These are phyloP conservation scores for Zaprionus camerounensis DNA, from an alignment of 1,140 invertebrate species.

Conservation along the genomic window DNA sequence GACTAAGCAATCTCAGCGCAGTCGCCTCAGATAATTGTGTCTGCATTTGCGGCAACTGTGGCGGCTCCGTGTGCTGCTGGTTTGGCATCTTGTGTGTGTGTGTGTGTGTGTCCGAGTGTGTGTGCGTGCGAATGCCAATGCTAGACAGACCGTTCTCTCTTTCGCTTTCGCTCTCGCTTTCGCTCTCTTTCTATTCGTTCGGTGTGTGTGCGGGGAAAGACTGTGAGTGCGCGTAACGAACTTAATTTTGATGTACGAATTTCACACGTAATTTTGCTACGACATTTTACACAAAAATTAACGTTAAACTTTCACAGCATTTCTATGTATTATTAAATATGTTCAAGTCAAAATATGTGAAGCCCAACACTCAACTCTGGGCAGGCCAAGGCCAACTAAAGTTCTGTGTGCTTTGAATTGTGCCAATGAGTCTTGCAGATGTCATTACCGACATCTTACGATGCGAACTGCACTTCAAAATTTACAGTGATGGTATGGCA, in stretches of 20 bases:
- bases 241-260: constrained; percentile 58
- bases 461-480: no score
- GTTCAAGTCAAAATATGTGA: background rate
- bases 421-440: no score
- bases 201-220: background rate
- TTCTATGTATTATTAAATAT: constrained; percentile 19
- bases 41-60: constrained; percentile 8
- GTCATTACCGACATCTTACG: no score
- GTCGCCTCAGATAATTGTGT: constrained; percentile 51
- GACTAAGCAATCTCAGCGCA: constrained; percentile 54
- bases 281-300: constrained; percentile 70
- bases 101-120: background rate
- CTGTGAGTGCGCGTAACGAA: constrained; percentile 40
- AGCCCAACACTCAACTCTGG: background rate
- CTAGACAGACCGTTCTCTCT: background rate
- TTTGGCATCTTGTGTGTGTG: constrained; percentile 23
- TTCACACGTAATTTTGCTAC: constrained; percentile 64
- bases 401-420: background rate
- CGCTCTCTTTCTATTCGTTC: background rate
- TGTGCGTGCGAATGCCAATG: background rate
- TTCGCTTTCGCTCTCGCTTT: background rate
- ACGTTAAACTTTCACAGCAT: constrained; percentile 58
- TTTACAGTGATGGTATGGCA: no score
- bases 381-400: background rate
- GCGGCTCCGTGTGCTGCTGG: constrained; percentile 12